These are phyloP conservation scores for Tachuris rubrigastra DNA, from an alignment of 2,113 vertebrate genomes.

Conservation along the genomic window DNA sequence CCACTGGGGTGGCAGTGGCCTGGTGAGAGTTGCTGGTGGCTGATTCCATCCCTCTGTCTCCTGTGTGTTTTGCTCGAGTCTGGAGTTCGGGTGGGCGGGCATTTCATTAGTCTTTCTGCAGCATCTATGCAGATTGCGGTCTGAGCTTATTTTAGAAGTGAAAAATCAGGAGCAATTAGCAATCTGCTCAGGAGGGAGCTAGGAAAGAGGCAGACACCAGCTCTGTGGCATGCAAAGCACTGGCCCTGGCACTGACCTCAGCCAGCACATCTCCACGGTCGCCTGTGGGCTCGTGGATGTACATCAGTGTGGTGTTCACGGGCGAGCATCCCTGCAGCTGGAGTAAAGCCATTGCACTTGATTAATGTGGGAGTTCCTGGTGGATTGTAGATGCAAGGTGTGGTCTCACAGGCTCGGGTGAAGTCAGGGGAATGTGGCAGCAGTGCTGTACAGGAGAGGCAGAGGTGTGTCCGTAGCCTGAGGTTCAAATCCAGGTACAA, in stretches of 20 bases:
- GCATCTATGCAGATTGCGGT: neutral
- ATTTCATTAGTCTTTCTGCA: neutral
- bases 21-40: fast-evolving
- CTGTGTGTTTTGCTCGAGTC: neutral
- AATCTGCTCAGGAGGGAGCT: slow-evolving; percentile 17
- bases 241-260: neutral
- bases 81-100: neutral
- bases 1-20: neutral
- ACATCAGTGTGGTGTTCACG: fast-evolving
- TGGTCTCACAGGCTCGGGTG: neutral
- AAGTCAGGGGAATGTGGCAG: neutral
- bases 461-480: neutral
- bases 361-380: fast-evolving
- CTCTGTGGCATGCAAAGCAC: neutral
- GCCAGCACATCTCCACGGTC: fast-evolving
- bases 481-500: fast-evolving
- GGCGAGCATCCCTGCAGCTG: neutral
- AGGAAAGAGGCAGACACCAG: neutral
- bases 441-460: neutral
- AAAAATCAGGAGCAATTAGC: slow-evolving; percentile 30
- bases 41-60: neutral
- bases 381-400: fast-evolving
- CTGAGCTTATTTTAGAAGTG: slow-evolving; percentile 45
- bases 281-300: neutral
- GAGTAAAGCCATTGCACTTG: neutral